Evolutionary conservation across 2,797 vertebrate species (phyloP).

Genomic region (Danio albolineatus): DNA sequence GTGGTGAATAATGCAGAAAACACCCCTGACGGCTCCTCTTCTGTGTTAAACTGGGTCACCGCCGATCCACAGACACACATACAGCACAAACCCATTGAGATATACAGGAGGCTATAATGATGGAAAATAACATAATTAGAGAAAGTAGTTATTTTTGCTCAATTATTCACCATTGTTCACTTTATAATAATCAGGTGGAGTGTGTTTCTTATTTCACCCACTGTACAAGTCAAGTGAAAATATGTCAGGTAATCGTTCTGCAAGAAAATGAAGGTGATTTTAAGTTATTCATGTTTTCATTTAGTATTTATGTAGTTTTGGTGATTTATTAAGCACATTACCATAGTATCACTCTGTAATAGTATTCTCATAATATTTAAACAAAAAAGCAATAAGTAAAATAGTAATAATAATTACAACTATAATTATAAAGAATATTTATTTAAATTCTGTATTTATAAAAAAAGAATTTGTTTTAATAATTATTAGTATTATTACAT

Average conservation of each 20-base stretch:
- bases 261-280: background rate
- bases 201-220: background rate
- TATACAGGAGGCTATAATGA: background rate
- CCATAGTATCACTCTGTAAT: background rate
- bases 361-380: too few relatives aligned
- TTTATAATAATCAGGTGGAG: background rate
- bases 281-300: background rate
- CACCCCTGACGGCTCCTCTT: slow-evolving; percentile 58
- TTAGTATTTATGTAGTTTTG: too few relatives aligned
- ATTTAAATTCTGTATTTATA: too few relatives aligned
- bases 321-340: background rate
- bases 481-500: too few relatives aligned
- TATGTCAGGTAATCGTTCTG: background rate
- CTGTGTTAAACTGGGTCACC: slow-evolving; percentile 66
- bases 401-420: too few relatives aligned
- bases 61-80: slow-evolving; percentile 6
- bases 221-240: background rate
- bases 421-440: too few relatives aligned
- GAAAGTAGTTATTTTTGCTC: too few relatives aligned
- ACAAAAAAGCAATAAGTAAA: too few relatives aligned
- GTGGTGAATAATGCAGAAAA: slow-evolving; percentile 43
- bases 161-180: background rate
- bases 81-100: background rate
- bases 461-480: too few relatives aligned
- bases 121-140: background rate